Conservation (phyloP, 2,113 vertebrate species). For the Acrocephalus arundinaceus region DNA sequence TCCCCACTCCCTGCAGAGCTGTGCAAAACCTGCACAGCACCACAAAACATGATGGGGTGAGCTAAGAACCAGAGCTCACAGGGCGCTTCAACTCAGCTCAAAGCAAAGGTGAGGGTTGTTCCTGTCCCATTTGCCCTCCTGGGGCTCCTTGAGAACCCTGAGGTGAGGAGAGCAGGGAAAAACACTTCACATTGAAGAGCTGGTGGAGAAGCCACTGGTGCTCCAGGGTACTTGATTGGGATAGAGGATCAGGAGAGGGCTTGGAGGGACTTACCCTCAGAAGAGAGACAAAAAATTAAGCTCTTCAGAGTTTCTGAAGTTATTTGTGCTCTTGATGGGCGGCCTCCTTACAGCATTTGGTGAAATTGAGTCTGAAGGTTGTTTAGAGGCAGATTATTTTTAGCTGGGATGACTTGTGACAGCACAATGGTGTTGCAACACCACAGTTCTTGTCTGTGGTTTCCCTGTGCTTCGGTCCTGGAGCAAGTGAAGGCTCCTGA, state of each 20-base stretch:
- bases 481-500: background rate
- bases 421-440: conserved; percentile 11
- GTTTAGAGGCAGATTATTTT: background rate
- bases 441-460: background rate
- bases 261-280: background rate
- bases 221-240: background rate
- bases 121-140: background rate
- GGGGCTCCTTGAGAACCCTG: background rate
- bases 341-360: background rate
- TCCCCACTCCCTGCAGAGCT: background rate
- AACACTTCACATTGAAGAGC: background rate
- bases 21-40: background rate
- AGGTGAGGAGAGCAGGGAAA: background rate
- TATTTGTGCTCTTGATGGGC: background rate
- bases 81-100: background rate
- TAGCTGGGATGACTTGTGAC: background rate
- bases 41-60: background rate
- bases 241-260: background rate
- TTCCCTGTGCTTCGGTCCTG: background rate
- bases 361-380: background rate
- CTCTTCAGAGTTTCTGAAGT: background rate
- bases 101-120: background rate
- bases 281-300: background rate
- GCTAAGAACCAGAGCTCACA: background rate
- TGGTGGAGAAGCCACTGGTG: background rate